A percentile compares a stretch with the other conserved stretches of the same genome.
Evolutionary conservation across 2,888 invertebrate species (phyloP).

Genomic region (Tetragnatha montana): DNA sequence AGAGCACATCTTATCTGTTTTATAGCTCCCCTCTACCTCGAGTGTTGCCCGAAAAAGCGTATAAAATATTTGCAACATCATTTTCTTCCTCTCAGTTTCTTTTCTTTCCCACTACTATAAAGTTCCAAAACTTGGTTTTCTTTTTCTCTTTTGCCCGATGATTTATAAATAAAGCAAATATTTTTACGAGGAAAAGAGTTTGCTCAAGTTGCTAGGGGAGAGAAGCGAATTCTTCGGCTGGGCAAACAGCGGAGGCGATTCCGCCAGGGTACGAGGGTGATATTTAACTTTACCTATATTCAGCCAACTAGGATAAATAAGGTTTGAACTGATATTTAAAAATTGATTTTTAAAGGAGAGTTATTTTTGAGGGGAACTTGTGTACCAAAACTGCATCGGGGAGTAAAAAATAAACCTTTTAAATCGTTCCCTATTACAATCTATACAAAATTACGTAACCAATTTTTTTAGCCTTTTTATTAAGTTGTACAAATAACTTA

Average conservation of each 20-base stretch:
- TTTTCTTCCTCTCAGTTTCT: background rate
- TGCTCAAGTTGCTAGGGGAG: background rate
- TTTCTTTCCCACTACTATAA: background rate
- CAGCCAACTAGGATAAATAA: no score
- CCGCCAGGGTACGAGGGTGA: background rate
- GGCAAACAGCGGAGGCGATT: background rate
- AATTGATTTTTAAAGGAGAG: no score
- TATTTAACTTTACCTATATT: no score
- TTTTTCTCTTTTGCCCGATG: background rate
- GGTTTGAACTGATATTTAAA: no score
- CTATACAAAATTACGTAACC: no score
- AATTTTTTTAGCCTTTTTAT: no score
- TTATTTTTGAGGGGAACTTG: no score
- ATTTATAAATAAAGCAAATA: background rate
- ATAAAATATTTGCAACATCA: constrained; percentile 1
- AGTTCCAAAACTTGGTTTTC: background rate
- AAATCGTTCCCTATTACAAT: no score
- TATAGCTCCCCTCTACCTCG: background rate
- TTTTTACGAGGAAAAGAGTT: constrained; percentile 1
- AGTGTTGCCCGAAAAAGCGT: background rate
- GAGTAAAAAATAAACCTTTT: no score
- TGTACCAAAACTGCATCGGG: no score
- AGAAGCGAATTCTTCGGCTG: background rate
- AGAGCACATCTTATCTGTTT: background rate
- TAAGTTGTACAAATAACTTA: no score